These are phyloP conservation scores for Platyscapa corneri DNA, from an alignment of 1,140 invertebrate species.

Conservation along the genomic window DNA sequence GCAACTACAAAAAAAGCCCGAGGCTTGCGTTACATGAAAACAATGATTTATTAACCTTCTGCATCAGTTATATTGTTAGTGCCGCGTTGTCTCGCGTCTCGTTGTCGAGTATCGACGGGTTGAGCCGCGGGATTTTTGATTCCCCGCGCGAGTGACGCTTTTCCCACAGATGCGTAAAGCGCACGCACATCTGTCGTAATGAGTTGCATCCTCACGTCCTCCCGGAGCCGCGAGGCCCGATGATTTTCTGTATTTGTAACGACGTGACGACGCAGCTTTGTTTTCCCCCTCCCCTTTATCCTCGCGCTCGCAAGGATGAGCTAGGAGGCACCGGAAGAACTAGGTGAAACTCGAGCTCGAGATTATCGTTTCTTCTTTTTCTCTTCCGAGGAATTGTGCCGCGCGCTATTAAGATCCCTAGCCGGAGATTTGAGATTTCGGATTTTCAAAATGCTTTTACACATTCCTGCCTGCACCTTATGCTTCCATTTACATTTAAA, in stretches of 20 bases:
- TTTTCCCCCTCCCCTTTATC: conserved; percentile 54
- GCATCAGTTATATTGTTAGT: background rate
- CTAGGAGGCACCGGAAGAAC: conserved; percentile 46
- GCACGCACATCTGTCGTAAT: conserved; percentile 72
- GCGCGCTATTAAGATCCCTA: background rate
- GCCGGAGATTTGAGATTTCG: background rate
- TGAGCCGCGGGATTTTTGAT: background rate
- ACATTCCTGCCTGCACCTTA: background rate
- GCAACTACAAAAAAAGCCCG: background rate
- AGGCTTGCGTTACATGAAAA: background rate
- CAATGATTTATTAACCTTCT: conserved; percentile 21
- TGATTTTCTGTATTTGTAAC: conserved; percentile 59
- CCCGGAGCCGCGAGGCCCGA: background rate
- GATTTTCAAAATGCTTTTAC: background rate
- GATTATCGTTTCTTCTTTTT: background rate
- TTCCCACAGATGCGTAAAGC: conserved; percentile 63
- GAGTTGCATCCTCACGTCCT: conserved; percentile 73
- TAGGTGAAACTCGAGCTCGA: conserved; percentile 63
- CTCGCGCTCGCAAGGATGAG: background rate
- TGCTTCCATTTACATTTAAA: background rate
- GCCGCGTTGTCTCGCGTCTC: background rate
- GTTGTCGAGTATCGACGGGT: background rate
- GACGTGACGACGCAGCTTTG: conserved; percentile 71
- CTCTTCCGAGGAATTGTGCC: background rate
- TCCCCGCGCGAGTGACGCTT: conserved; percentile 53